Percentiles rank a stretch among this genome's conserved stretches.
Conservation (phyloP, 2,113 vertebrate genomes). For the Hoplias malabaricus region DNA sequence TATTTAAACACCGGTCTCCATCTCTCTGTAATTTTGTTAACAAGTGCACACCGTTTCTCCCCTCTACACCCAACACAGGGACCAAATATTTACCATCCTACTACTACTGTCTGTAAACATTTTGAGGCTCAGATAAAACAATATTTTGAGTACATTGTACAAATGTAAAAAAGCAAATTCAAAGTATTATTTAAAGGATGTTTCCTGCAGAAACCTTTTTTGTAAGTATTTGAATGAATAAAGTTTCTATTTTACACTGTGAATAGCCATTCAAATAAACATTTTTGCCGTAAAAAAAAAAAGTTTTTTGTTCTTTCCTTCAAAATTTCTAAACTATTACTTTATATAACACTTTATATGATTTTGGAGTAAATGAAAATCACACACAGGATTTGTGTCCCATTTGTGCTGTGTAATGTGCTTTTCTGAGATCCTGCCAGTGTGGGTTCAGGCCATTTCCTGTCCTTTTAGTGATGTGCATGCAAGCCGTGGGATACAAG, state of each 20-base stretch:
- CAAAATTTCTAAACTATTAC: not conserved
- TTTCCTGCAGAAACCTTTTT: conserved; percentile 83
- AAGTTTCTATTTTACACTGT: conserved; percentile 95
- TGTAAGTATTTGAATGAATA: conserved; percentile 95
- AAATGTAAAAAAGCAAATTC: conserved; percentile 94
- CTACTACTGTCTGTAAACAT: conserved; percentile 69
- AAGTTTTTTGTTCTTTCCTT: not conserved
- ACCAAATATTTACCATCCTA: conserved; percentile 75
- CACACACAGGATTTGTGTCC: too few species aligned
- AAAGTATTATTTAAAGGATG: conserved; percentile 86
- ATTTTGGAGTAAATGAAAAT: not conserved
- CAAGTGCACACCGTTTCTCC: conserved; percentile 24
- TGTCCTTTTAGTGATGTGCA: not conserved
- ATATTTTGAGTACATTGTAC: conserved; percentile 98
- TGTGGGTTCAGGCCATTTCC: not conserved
- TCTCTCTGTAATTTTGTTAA: conserved; percentile 31
- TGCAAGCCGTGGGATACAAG: not conserved
- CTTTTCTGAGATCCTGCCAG: not conserved
- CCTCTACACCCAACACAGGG: conserved; percentile 58
- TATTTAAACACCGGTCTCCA: not conserved
- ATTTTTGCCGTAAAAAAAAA: conserved; percentile 54
- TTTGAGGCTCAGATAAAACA: conserved; percentile 81
- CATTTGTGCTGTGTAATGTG: too few species aligned
- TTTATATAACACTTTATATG: not conserved
- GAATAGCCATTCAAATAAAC: conserved; percentile 74